Conservation (phyloP, 2,113 vertebrate species). For the Eolophus roseicapilla region DNA sequence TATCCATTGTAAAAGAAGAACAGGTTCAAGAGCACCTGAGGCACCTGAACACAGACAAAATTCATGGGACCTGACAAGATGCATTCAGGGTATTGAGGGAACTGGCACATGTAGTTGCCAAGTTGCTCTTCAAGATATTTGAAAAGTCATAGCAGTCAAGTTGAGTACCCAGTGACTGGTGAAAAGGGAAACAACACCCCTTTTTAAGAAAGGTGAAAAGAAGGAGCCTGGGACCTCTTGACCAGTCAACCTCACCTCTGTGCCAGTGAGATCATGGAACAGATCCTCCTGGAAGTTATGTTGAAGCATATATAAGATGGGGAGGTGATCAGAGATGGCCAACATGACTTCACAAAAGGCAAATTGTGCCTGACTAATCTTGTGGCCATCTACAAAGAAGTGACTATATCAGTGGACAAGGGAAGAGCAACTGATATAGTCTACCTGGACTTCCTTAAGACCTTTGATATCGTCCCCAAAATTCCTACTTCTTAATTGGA, state of each 20-base stretch:
- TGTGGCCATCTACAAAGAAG: background rate
- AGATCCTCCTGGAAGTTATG: background rate
- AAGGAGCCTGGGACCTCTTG: background rate
- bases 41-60: background rate
- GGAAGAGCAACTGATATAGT: background rate
- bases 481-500: background rate
- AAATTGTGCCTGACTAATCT: background rate
- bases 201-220: background rate
- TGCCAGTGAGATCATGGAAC: background rate
- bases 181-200: background rate
- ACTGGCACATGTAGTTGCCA: background rate
- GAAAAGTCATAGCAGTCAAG: background rate
- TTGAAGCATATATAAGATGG: background rate
- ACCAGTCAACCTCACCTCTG: background rate
- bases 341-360: background rate
- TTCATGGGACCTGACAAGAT: background rate
- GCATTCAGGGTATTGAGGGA: background rate
- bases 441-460: background rate
- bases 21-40: background rate
- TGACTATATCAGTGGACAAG: background rate
- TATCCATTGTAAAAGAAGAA: background rate
- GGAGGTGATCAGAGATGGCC: background rate
- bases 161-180: background rate
- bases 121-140: background rate
- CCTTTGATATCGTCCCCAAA: background rate